Base-by-base conservation (phyloP, 2,113 vertebrate genomes). In the Cathartes aura region DNA sequence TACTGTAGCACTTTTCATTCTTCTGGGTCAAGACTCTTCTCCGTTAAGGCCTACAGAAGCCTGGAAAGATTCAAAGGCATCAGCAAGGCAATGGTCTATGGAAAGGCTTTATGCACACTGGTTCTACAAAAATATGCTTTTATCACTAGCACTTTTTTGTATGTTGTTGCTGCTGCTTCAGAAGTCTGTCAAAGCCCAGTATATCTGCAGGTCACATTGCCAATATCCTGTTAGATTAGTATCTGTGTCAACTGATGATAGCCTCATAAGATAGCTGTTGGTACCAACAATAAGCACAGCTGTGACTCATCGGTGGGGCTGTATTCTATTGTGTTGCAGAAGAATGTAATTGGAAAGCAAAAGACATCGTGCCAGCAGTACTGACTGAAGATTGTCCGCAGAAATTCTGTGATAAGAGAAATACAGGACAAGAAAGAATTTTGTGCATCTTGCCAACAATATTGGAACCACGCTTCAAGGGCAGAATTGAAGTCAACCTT, bases 171-270 rank as follows among this genome's bases (percentile, higher is more conserved):
- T 76, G 38, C 26, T 68, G 20, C 64, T 73, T 85, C 82, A 76
- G 68, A 32, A 80, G 30, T 32, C 58, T 83, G 85, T 84, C 40
- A 82, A 88, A 78, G 45, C 56, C 74, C 20, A 55, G 60, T 55
- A 18, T 59, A 47, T 88, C 94, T 82, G 79, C 83, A 86, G 79
- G 92, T 89, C 89, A 88, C 56, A 87, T 60, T 85, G 70, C 52
- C 94, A 94, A 82, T 94, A 90, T 94, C 74, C 83, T 66, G 64
- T 79, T 82, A 82, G 86, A 94, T 88, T 60, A 42, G 27, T 85
- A 79, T 94, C 74, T 90, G 36, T 84, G 48, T 90, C 87, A 92
- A 26, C 82, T 50, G 82, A 59, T 75, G 85, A 88, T 79, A 90
- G 70, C 55, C 87, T 73, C 34, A 8, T 59, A 64, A 78, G 82